Evolutionary conservation across 1,140 invertebrate genomes (phyloP), one percentile per base, ranked within the genome.

Genomic region (Bilobella aurantiaca): DNA sequence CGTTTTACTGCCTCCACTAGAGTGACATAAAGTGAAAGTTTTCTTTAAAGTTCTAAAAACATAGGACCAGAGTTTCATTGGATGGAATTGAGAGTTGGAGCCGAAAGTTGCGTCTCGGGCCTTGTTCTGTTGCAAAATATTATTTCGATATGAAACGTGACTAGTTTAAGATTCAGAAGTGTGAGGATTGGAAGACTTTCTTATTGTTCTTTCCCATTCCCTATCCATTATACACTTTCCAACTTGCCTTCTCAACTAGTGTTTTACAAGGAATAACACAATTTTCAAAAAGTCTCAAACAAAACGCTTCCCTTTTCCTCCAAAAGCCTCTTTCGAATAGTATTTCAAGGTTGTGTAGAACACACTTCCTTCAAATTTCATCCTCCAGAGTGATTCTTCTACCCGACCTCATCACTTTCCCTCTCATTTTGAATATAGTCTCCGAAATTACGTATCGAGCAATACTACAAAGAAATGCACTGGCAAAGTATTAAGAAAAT

Each of bases 61-160:
- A 23, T 53, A 53, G 21, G 8, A 53, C 14, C 12, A 23, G 8
- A 53, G 3, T 8, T 42, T 18, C 18, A 18, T 42, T 8, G 34
- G 34, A 8, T 18, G 34, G 34, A 18, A 42, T 18, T 42, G 8
- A 42, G 34, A 8, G 34, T 42, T 53, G 49, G 21, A 53, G 49
- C 14, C 49, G 25, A 23, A 42, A 42, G 49, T 12, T 18, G 3
- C 14, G 25, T 23, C 49, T 14, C 14, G 25, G 49, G 14, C 49
- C 3, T 23, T 23, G 12, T 53, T 23, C 49, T 5, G 8, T 42
- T 53, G 12, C 49, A 53, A 53, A 53, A 53, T 53, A 53, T 53
- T 53, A 53, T 53, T 53, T 53, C 49, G 49, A 53, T 53, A 53
- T 53, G 49, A 53, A 53, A 53, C 49, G 49, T 53, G 49, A 53